These are phyloP conservation scores for Enteromius radiatus DNA, from an alignment of 2,797 vertebrate genomes.

Conservation along the genomic window DNA sequence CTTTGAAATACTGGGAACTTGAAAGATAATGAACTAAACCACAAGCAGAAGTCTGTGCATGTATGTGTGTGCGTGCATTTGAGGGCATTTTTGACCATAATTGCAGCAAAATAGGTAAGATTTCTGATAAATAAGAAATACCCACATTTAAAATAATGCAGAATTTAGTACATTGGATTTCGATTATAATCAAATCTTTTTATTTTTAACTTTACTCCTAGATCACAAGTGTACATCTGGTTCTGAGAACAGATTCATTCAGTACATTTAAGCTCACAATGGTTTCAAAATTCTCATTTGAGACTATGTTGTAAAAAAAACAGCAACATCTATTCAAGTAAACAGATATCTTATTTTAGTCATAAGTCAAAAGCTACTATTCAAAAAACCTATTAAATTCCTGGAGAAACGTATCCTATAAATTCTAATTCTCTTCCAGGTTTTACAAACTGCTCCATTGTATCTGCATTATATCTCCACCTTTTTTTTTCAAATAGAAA, in stretches of 20 bases:
- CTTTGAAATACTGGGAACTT: constrained; percentile 14
- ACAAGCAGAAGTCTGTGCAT: neutral
- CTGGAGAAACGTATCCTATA: neutral
- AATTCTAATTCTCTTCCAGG: neutral
- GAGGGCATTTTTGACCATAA: neutral
- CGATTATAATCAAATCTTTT: neutral
- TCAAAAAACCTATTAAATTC: neutral
- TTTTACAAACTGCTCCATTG: neutral
- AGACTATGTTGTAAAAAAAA: neutral
- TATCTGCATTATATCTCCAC: neutral
- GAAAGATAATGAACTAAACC: constrained; percentile 3
- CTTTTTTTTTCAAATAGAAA: neutral
- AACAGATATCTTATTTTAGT: neutral
- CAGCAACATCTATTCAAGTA: neutral
- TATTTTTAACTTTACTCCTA: neutral
- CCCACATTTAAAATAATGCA: neutral
- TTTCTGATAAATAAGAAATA: neutral
- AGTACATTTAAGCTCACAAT: neutral
- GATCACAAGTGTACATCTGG: neutral
- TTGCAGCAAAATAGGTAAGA: neutral
- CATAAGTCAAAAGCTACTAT: neutral
- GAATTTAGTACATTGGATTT: neutral
- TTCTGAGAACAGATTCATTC: neutral
- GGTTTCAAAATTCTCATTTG: neutral
- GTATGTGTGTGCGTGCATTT: neutral